These are phyloP conservation scores for Sepiola atlantica DNA, from an alignment of 2,888 invertebrate species.

Conservation along the genomic window DNA sequence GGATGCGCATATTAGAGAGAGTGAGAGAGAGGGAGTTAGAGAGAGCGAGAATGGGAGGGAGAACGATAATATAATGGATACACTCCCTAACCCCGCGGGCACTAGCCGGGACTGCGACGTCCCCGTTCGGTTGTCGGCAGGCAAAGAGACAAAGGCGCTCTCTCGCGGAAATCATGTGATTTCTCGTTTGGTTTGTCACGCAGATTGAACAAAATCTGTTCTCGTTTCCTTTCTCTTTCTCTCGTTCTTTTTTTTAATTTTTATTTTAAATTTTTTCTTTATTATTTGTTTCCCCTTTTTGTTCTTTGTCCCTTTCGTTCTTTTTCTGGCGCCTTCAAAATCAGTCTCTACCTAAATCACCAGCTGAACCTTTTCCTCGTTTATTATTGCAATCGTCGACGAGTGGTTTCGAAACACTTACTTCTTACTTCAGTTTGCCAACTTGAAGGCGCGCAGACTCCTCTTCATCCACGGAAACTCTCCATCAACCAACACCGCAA, in stretches of 20 bases:
- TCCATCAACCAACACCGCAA: not conserved
- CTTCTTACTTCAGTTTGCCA: not conserved
- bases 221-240: not conserved
- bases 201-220: not conserved
- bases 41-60: too few species aligned
- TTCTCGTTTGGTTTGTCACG: too few species aligned
- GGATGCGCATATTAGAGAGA: too few species aligned
- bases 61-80: too few species aligned
- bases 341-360: not conserved
- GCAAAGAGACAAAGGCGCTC: too few species aligned
- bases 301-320: not conserved
- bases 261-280: not conserved
- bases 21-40: too few species aligned
- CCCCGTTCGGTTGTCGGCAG: too few species aligned
- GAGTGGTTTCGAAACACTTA: not conserved
- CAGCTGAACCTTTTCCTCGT: not conserved
- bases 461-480: not conserved
- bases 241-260: not conserved
- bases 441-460: not conserved
- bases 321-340: not conserved
- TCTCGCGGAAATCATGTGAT: too few species aligned
- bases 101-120: too few species aligned
- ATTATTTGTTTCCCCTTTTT: not conserved
- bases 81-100: too few species aligned
- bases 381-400: not conserved